phyloP scores from a whole-genome alignment of 2,113 vertebrate species.

The Raja brachyura region DNA sequence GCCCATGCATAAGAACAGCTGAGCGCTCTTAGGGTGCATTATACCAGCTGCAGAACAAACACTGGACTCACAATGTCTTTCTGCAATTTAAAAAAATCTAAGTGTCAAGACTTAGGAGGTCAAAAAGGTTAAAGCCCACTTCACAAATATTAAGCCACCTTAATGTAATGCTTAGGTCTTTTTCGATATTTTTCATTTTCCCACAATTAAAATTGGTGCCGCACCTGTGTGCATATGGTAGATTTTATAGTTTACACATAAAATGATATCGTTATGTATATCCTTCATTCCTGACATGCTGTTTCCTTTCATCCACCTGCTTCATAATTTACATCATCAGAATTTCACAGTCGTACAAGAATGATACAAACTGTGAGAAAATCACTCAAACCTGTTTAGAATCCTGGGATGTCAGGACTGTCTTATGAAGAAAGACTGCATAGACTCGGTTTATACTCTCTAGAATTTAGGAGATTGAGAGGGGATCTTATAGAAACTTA shows the following conservation, averaged over 20 bases:
- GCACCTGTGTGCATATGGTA: conserved; percentile 18
- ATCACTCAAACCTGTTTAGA: neutral
- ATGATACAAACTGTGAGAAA: neutral
- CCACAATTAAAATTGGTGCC: neutral
- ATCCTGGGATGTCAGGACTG: too few relatives aligned
- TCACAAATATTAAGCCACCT: neutral
- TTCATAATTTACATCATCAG: conserved; percentile 29
- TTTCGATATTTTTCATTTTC: conserved; percentile 18
- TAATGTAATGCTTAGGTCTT: neutral
- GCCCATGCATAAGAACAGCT: conserved; percentile 15
- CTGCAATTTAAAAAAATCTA: conserved; percentile 31
- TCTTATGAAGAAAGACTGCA: too few relatives aligned
- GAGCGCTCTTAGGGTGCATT: conserved; percentile 3
- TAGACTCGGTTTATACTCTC: too few relatives aligned
- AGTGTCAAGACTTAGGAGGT: conserved; percentile 33
- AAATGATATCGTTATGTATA: neutral
- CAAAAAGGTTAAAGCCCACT: conserved; percentile 28
- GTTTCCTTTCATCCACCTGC: conserved; percentile 13
- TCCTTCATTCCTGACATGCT: neutral
- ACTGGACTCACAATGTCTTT: conserved; percentile 17
- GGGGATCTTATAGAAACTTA: too few relatives aligned
- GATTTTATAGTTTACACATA: conserved; percentile 4
- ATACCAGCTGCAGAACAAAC: conserved; percentile 26
- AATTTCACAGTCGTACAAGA: neutral
- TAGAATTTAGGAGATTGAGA: too few relatives aligned